Evolutionary conservation across 2,888 invertebrate species (phyloP).

Genomic region (Miltochrista miniata): DNA sequence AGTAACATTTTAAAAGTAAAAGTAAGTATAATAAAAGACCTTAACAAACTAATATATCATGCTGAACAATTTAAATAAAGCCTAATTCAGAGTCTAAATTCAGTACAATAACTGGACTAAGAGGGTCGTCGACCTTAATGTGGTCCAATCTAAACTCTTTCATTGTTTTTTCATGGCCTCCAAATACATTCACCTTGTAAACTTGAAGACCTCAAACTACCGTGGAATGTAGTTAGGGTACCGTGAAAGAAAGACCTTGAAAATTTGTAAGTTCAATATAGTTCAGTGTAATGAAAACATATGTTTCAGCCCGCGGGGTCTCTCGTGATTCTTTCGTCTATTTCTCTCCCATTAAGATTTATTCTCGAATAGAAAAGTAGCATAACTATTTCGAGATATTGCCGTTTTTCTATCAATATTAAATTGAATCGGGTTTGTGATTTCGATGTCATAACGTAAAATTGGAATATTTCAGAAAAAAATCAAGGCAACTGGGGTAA

Average conservation of each 20-base stretch:
- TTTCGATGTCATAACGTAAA: no score
- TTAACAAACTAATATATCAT: constrained; percentile 2
- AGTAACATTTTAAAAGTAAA: constrained; percentile 1
- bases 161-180: constrained; percentile 42
- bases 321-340: no score
- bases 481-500: no score
- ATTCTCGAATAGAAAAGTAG: no score
- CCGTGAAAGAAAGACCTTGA: constrained; percentile 10
- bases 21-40: not conserved
- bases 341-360: no score
- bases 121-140: constrained; percentile 44
- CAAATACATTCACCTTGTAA: constrained; percentile 47
- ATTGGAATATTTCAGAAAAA: no score
- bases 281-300: not conserved
- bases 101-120: constrained; percentile 15
- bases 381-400: no score
- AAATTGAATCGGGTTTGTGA: no score
- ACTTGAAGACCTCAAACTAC: constrained; percentile 51
- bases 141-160: constrained; percentile 37
- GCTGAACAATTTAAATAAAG: constrained; percentile 1
- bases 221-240: constrained; percentile 24
- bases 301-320: not conserved
- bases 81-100: constrained; percentile 1
- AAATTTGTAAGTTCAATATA: not conserved
- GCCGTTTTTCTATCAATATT: no score